Evolutionary conservation across 64 coral and sea anemone genomes (phyloP).

Genomic region (Stichodactyla mertensii): DNA sequence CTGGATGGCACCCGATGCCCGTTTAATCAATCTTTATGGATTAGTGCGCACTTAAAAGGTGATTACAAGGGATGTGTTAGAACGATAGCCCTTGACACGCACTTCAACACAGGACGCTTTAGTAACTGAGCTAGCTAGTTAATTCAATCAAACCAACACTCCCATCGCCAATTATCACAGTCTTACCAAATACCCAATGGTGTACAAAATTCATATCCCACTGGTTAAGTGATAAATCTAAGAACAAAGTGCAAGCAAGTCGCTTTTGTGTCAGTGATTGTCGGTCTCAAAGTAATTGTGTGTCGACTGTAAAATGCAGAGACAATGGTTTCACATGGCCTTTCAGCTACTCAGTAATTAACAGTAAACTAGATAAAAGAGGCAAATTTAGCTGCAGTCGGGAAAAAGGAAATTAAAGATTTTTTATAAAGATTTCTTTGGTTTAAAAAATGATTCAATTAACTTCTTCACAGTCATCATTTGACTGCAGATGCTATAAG

Average conservation of each 20-base stretch:
- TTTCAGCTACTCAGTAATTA: constrained; percentile 15
- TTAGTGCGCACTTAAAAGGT: constrained; percentile 27
- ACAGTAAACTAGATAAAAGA: constrained; percentile 22
- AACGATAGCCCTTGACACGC: constrained; percentile 5
- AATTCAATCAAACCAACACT: background rate
- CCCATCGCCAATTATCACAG: background rate
- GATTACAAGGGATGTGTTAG: constrained; percentile 32
- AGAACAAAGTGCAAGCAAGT: background rate
- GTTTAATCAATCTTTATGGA: constrained; percentile 29
- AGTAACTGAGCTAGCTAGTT: background rate
- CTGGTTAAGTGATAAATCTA: constrained; percentile 7
- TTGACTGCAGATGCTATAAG: constrained; percentile 14
- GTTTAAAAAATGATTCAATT: constrained; percentile 18
- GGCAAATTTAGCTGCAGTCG: constrained; percentile 3
- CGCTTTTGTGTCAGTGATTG: constrained; percentile 17
- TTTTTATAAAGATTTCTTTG: constrained; percentile 18
- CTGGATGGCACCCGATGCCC: constrained; percentile 6
- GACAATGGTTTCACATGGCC: constrained; percentile 23
- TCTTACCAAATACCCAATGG: background rate
- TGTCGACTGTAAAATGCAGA: constrained; percentile 9
- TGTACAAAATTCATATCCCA: background rate
- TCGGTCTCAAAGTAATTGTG: constrained; percentile 26
- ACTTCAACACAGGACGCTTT: background rate
- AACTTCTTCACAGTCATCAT: constrained; percentile 11
- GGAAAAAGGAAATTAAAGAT: constrained; percentile 25